Evolutionary conservation across 2,888 invertebrate genomes (phyloP), one percentile per base, ranked within the genome.

Genomic region (Venusia cambrica): DNA sequence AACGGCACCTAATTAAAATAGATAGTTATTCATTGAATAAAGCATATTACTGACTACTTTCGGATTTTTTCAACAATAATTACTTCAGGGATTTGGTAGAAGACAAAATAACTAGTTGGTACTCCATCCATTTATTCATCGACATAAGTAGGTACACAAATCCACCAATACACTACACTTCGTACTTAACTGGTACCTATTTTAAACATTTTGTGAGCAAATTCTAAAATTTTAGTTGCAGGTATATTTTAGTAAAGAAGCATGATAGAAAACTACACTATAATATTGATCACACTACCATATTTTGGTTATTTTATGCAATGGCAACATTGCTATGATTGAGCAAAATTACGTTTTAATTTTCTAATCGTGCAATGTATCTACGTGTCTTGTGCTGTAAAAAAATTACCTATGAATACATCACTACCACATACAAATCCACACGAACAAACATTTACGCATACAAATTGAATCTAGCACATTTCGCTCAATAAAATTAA

Each of bases 401-500:
- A 62, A n/a, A n/a, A 48, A 58, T 54, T 51, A 45, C 43, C 54
- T 66, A 65, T 46, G 28, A 47, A 57, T 68, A 64, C 50, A 58
- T 63, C 55, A 60, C 39, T 28, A 28, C 53, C 52, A 48, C 43
- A 35, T 46, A 54, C 46, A 48, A 16, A 17, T 34, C 14, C 16
- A 45, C 42, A 34, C 43, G n/a, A n/a, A 24, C 55, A 44, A 30
- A 17, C 38, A 20, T 50, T 58, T 57, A 49, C 69, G 55, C 70
- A 67, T 67, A 74, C 74, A 77, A 73, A 74, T 78, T 73, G 76
- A 80, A 80, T 72, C 72, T 76, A 78, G 65, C 62, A 60, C 53
- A 63, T 73, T 71, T 68, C 62, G 71, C 83, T 80, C 83, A 84
- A n/a, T n/a, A n/a, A n/a, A 80, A 76, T 79, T 85, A 85, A 80